Evolutionary conservation across 92 coral and sea anemone genomes (phyloP).

Genomic region (Parazoanthus atlanticus): DNA sequence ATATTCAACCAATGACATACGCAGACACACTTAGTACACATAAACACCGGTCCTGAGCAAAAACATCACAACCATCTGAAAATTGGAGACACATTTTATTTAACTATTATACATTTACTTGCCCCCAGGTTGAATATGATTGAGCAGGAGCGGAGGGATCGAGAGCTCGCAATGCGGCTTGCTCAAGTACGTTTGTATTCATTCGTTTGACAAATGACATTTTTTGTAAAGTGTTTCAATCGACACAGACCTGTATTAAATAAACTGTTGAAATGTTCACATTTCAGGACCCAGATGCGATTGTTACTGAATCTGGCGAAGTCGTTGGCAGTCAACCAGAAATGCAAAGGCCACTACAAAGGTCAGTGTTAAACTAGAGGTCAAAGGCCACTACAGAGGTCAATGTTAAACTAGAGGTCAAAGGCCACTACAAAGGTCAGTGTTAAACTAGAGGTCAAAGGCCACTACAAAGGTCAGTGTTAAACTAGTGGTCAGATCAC

Average conservation of each 20-base stretch:
- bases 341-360: constrained; percentile 26
- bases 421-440: constrained; percentile 10
- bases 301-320: constrained; percentile 67
- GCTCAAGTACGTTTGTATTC: constrained; percentile 66
- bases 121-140: constrained; percentile 63
- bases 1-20: too few relatives aligned
- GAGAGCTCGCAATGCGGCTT: constrained; percentile 93
- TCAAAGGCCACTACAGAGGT: constrained; percentile 13
- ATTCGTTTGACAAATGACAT: neutral
- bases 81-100: neutral
- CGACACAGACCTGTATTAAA: neutral
- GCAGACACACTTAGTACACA: too few relatives aligned
- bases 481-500: neutral
- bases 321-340: constrained; percentile 18
- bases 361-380: constrained; percentile 16
- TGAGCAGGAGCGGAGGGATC: constrained; percentile 95
- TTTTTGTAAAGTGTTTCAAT: neutral
- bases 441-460: neutral
- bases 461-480: constrained; percentile 13
- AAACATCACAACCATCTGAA: neutral
- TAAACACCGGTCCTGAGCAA: too few relatives aligned
- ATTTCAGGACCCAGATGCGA: constrained; percentile 67
- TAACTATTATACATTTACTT: neutral
- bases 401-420: neutral
- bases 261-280: neutral